Percentiles rank a stretch among this genome's conserved stretches.
phyloP scores from a whole-genome alignment of 2,113 vertebrate species.

The Perognathus longimembris region DNA sequence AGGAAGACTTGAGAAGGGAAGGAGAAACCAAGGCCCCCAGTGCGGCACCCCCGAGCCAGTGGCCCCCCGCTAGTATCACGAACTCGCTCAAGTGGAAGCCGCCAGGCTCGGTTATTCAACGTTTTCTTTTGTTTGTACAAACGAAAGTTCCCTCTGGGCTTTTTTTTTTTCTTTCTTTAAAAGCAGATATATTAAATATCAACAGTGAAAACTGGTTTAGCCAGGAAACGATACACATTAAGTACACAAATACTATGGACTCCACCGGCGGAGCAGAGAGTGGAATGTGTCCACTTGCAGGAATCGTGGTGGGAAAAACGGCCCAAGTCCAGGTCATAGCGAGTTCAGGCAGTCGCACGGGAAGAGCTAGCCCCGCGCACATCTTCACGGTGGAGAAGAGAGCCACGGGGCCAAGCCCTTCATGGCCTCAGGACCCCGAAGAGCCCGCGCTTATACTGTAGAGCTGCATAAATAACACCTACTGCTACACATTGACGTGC shows the following conservation, averaged over 20 bases:
- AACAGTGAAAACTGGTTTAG: slow-evolving; percentile 61
- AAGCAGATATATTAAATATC: slow-evolving; percentile 47
- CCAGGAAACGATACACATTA: slow-evolving; percentile 52
- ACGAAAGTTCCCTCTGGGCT: slow-evolving; percentile 1
- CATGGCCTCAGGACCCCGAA: neutral
- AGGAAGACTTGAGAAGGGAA: neutral
- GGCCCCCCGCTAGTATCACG: neutral
- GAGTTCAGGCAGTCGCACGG: neutral
- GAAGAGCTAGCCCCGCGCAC: neutral
- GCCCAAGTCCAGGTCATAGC: neutral
- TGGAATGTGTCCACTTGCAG: neutral
- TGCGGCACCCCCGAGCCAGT: neutral
- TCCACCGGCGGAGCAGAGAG: neutral
- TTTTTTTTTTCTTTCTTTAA: slow-evolving; percentile 10
- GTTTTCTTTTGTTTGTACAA: slow-evolving; percentile 57
- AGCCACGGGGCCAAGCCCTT: neutral
- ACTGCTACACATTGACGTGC: too few species aligned
- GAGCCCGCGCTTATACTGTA: neutral
- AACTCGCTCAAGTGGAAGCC: slow-evolving; percentile 4
- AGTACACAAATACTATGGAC: slow-evolving; percentile 2
- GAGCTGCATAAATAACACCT: too few species aligned
- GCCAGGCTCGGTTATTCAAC: neutral
- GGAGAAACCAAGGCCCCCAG: neutral
- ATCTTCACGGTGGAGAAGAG: neutral
- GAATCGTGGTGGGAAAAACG: neutral